Conservation (phyloP, 2,888 invertebrate species). For the Polietes domitor region DNA sequence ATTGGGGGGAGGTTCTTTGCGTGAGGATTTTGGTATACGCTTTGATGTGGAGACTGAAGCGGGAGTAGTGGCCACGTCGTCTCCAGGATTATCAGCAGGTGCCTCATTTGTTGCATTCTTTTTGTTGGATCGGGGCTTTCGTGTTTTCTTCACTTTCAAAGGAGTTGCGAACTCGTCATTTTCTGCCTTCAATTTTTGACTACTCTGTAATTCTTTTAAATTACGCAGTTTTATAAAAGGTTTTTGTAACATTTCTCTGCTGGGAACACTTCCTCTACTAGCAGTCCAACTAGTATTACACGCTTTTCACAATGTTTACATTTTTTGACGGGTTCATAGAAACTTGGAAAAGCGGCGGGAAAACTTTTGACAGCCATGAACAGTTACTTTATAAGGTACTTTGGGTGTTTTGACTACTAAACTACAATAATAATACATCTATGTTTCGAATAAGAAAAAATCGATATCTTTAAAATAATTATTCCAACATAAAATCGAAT, state of each 20-base stretch:
- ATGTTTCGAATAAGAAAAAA: too few species aligned
- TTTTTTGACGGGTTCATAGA: background rate
- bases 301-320: background rate
- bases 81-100: background rate
- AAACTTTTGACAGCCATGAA: background rate
- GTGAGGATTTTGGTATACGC: background rate
- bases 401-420: too few species aligned
- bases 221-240: slow-evolving; percentile 53
- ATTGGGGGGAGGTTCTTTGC: slow-evolving; percentile 70
- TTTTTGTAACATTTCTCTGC: slow-evolving; percentile 38
- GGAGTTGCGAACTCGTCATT: background rate
- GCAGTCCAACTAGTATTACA: too few species aligned
- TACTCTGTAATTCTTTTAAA: slow-evolving; percentile 50
- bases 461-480: too few species aligned
- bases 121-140: too few species aligned
- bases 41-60: slow-evolving; percentile 7
- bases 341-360: background rate
- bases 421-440: too few species aligned
- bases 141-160: slow-evolving; percentile 16
- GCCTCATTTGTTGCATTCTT: slow-evolving; percentile 6
- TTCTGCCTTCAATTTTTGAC: slow-evolving; percentile 3
- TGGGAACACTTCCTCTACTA: too few species aligned
- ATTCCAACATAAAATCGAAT: too few species aligned
- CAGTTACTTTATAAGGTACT: too few species aligned
- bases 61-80: background rate